Conservation (phyloP, 2,113 vertebrate genomes). For the Passerina amoena region DNA sequence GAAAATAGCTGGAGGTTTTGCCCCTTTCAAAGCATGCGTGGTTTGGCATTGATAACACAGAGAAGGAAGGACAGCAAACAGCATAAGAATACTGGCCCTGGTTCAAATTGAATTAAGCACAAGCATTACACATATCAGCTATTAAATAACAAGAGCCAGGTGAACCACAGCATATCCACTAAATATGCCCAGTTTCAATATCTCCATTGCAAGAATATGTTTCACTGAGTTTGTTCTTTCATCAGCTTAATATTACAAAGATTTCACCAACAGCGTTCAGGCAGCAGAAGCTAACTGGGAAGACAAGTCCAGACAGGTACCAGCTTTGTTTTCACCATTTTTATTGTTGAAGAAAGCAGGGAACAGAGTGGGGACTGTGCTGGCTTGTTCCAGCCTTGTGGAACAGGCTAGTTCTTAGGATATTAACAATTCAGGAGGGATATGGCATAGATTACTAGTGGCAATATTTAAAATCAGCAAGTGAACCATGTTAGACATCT, state of each 20-base stretch:
- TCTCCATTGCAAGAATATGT: not conserved
- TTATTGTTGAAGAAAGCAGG: not conserved
- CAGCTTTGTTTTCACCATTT: not conserved
- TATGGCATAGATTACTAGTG: not conserved
- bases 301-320: not conserved
- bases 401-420: not conserved
- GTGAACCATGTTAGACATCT: not conserved
- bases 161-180: not conserved
- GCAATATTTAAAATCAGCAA: not conserved
- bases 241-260: not conserved
- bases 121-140: not conserved
- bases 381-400: not conserved
- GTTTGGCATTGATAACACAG: not conserved
- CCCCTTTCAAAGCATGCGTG: not conserved
- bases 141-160: not conserved
- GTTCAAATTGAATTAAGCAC: not conserved
- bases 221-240: not conserved
- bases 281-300: not conserved
- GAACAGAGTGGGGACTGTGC: accelerated
- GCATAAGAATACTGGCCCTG: not conserved
- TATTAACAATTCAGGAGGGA: not conserved
- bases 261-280: not conserved
- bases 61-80: not conserved
- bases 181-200: not conserved
- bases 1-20: not conserved